A percentile compares a stretch with the other conserved stretches of the same genome.
Evolutionary conservation across 2,113 vertebrate species (phyloP).

Genomic region (Verasper variegatus): DNA sequence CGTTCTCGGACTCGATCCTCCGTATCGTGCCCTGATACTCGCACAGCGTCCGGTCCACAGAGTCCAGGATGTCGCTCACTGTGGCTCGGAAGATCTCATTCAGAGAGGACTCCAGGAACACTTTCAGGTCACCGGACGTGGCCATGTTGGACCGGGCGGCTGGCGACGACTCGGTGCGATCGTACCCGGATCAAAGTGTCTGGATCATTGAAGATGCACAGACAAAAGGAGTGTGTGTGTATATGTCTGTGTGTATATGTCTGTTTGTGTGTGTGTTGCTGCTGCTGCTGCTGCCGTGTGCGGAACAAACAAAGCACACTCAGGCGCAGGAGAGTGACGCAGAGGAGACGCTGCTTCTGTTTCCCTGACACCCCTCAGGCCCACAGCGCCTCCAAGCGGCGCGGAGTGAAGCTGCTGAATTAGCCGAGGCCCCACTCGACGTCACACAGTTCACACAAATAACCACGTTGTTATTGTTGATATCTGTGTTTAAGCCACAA

Average conservation of each 20-base stretch:
- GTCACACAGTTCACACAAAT: not conserved
- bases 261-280: not conserved
- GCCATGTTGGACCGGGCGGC: conserved; percentile 57
- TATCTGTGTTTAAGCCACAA: conserved; percentile 9
- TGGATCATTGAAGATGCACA: not conserved
- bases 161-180: not conserved
- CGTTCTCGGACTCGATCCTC: conserved; percentile 78
- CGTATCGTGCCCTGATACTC: conserved; percentile 77
- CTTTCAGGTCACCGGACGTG: conserved; percentile 69
- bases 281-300: conserved; percentile 64
- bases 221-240: conserved; percentile 27
- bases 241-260: not conserved
- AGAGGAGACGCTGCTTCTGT: not conserved
- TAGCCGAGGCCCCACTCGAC: not conserved
- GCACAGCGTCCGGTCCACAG: conserved; percentile 77
- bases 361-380: not conserved
- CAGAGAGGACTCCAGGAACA: conserved; percentile 77
- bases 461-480: not conserved
- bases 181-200: conserved; percentile 11
- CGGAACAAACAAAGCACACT: conserved; percentile 74
- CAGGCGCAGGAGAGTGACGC: conserved; percentile 59
- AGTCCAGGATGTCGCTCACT: conserved; percentile 80
- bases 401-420: not conserved
- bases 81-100: conserved; percentile 82
- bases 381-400: conserved; percentile 41